These are phyloP conservation scores for Meghimatium bilineatum DNA, from an alignment of 2,888 invertebrate genomes.

Conservation along the genomic window DNA sequence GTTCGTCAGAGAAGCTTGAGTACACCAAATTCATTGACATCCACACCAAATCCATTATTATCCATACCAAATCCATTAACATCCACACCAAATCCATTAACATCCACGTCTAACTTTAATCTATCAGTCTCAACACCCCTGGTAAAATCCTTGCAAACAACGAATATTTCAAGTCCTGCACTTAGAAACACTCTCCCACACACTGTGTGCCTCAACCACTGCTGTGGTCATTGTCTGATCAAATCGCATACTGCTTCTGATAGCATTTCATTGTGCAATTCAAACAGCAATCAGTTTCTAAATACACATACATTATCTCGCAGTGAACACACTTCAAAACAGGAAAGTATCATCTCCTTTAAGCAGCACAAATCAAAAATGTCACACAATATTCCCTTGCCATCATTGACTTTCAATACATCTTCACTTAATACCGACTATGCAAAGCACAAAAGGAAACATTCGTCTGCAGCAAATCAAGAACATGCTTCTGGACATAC, in stretches of 20 bases:
- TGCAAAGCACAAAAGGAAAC: background rate
- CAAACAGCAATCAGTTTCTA: background rate
- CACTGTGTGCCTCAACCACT: constrained; percentile 13
- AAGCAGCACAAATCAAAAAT: background rate
- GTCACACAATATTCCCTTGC: constrained; percentile 13
- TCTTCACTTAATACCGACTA: background rate
- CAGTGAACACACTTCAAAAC: background rate
- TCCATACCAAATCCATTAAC: background rate
- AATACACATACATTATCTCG: background rate
- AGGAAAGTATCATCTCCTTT: background rate
- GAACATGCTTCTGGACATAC: background rate
- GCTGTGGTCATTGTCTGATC: background rate
- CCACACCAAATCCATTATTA: background rate
- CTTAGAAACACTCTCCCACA: background rate
- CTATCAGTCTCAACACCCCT: too few relatives aligned
- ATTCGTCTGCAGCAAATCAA: background rate
- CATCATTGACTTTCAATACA: background rate
- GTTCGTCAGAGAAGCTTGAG: constrained; percentile 11
- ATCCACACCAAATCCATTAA: too few relatives aligned
- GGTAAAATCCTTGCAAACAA: background rate
- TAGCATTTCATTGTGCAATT: background rate
- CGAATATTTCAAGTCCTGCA: background rate
- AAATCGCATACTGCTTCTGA: background rate
- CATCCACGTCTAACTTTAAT: background rate
- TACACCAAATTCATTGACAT: constrained; percentile 1